Evolutionary conservation across 2,888 invertebrate genomes (phyloP).

Genomic region (Arctia plantaginis): DNA sequence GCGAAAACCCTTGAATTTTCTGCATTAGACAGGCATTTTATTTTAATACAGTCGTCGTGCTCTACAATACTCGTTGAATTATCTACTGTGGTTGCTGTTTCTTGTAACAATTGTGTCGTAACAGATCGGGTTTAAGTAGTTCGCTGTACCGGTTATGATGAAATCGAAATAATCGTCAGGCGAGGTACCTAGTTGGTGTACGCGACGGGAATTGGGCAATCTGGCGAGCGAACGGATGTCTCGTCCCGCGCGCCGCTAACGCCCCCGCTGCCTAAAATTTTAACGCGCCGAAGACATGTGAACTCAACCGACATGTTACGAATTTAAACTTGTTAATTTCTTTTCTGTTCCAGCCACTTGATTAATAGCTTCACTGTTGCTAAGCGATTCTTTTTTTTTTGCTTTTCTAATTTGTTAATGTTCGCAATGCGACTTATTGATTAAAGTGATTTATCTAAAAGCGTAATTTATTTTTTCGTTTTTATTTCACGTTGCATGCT

Average conservation of each 20-base stretch:
- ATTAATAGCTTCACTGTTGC: slow-evolving; percentile 34
- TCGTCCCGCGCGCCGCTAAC: slow-evolving; percentile 50
- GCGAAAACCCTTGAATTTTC: slow-evolving; percentile 85
- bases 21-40: slow-evolving; percentile 69
- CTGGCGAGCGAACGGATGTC: slow-evolving; percentile 73
- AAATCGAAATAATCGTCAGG: slow-evolving; percentile 74
- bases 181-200: slow-evolving; percentile 50
- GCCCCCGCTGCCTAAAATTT: slow-evolving; percentile 65
- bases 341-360: slow-evolving; percentile 66
- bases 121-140: slow-evolving; percentile 72
- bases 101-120: slow-evolving; percentile 70
- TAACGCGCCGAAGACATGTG: slow-evolving; percentile 66
- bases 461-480: slow-evolving; percentile 7
- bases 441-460: slow-evolving; percentile 15
- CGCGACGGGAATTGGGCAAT: slow-evolving; percentile 81
- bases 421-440: slow-evolving; percentile 43
- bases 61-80: slow-evolving; percentile 20
- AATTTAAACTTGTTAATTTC: slow-evolving; percentile 60
- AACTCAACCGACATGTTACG: slow-evolving; percentile 66
- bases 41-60: slow-evolving; percentile 25
- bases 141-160: slow-evolving; percentile 75
- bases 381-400: slow-evolving; percentile 57
- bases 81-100: slow-evolving; percentile 42
- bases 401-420: slow-evolving; percentile 22
- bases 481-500: slow-evolving; percentile 19